Evolutionary conservation across 2,888 invertebrate genomes (phyloP), one percentile per base, ranked within the genome.

Genomic region (Mycalesis mineus): DNA sequence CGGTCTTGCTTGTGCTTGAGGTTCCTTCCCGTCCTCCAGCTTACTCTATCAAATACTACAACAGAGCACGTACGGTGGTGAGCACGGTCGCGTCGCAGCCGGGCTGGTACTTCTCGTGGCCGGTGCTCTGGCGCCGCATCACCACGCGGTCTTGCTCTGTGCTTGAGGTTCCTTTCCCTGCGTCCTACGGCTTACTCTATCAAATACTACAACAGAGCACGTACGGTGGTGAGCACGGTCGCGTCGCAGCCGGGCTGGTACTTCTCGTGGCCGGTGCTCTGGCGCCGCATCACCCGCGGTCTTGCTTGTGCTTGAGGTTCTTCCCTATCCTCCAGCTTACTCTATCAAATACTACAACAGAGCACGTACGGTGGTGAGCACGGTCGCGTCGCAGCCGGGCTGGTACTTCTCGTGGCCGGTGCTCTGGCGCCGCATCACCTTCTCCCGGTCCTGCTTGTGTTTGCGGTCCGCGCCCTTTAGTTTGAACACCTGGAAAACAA

Each of bases 391-490:
- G 80, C 96, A 98, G 44, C 98, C 97, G 0, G 97, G 97, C 80
- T 98, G 98, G 82, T 95, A 98, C 78, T 98, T 98, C 66, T 97
- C 97, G 69, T 96, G 93, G 79, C 97, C 97, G 1, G 93, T 91
- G 13, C 93, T 90, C 4, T 97, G 95, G 52, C 96, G 91, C 61
- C 97, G 95, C 81, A 95, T 92, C 72, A 98, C 96, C 82, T 98
- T 98, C 80, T 98, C 98, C 0, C 97, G 91, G 82, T 98, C 98
- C 74, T 98, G 98, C 77, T 98, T 98, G 80, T 98, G 98, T 75
- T 98, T 98, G 49, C 98, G 92, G 80, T 98, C 98, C 0, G 98
- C 98, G 2, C 98, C 98, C 81, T 98, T 98, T 60, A 98, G 90
- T 88, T 98, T 94, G 78, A 96, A 95, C 40, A 95, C 92, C 92